Percentiles rank a stretch among this genome's conserved stretches.
Evolutionary conservation across 2,797 vertebrate genomes (phyloP).

Genomic region (Garrulus glandarius): DNA sequence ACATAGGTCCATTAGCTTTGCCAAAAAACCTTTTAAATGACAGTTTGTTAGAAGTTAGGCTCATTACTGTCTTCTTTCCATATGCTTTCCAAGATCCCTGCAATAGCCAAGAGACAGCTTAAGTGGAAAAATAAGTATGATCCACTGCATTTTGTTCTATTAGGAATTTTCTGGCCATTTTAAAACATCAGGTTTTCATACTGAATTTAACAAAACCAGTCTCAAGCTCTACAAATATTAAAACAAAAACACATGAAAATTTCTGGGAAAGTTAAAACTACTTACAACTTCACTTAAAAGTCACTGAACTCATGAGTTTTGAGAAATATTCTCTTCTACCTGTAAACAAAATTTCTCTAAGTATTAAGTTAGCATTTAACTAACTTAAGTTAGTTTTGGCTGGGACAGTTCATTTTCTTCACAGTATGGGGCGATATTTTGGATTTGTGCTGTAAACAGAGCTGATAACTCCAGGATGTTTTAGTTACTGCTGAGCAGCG

Average conservation of each 20-base stretch:
- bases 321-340: not conserved
- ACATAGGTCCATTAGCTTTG: not conserved
- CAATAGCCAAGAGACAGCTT: not conserved
- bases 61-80: not conserved
- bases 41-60: not conserved
- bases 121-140: not conserved
- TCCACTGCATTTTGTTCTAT: not conserved
- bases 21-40: not conserved
- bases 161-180: not conserved
- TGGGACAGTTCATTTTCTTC: not conserved
- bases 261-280: not conserved
- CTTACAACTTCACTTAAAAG: not conserved
- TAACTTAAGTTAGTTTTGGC: not conserved
- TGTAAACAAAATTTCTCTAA: not conserved
- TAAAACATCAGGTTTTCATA: not conserved
- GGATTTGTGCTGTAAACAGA: not conserved
- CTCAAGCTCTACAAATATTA: not conserved
- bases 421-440: fast-evolving
- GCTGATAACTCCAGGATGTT: not conserved
- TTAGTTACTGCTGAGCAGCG: not conserved
- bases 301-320: not conserved
- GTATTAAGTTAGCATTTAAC: not conserved
- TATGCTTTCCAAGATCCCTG: not conserved
- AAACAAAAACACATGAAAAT: not conserved
- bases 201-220: not conserved